Percentiles rank a stretch among this genome's conserved stretches.
Evolutionary conservation across 1,140 invertebrate species (phyloP).

Genomic region (Trichomalopsis sarcophagae): DNA sequence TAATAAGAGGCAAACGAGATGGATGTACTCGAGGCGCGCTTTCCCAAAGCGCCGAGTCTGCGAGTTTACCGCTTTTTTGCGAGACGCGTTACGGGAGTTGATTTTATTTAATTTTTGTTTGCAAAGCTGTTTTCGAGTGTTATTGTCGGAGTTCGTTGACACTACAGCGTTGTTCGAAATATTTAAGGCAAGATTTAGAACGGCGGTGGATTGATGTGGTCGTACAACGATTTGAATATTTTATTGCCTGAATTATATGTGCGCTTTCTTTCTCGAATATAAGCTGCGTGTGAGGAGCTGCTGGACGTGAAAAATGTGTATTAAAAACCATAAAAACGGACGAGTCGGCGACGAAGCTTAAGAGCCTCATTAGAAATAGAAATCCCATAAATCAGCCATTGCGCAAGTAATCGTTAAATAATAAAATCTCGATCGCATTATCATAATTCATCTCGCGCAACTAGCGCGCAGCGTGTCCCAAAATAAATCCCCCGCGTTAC

Average conservation of each 20-base stretch:
- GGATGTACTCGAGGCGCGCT: conserved; percentile 42
- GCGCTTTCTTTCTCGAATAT: too few species aligned
- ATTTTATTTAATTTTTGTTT: neutral
- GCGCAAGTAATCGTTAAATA: neutral
- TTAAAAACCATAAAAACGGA: too few species aligned
- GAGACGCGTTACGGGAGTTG: neutral
- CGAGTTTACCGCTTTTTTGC: conserved; percentile 26
- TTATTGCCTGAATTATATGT: too few species aligned
- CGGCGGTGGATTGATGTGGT: too few species aligned
- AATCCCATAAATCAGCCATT: neutral
- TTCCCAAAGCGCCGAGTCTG: conserved; percentile 29
- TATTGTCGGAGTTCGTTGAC: neutral
- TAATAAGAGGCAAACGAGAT: conserved; percentile 46
- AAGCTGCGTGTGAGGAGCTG: too few species aligned
- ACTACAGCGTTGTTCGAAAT: neutral
- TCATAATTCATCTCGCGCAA: too few species aligned
- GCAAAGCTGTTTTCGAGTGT: too few species aligned
- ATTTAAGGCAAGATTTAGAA: too few species aligned
- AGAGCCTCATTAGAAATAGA: neutral
- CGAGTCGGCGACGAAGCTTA: too few species aligned
- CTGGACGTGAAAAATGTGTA: too few species aligned
- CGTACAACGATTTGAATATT: too few species aligned
- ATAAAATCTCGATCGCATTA: neutral
- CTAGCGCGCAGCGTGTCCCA: too few species aligned
- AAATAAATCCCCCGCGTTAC: neutral